A percentile compares a stretch with the other conserved stretches of the same genome.
These are phyloP conservation scores for Allobates femoralis DNA, from an alignment of 2,797 vertebrate species.

Conservation along the genomic window DNA sequence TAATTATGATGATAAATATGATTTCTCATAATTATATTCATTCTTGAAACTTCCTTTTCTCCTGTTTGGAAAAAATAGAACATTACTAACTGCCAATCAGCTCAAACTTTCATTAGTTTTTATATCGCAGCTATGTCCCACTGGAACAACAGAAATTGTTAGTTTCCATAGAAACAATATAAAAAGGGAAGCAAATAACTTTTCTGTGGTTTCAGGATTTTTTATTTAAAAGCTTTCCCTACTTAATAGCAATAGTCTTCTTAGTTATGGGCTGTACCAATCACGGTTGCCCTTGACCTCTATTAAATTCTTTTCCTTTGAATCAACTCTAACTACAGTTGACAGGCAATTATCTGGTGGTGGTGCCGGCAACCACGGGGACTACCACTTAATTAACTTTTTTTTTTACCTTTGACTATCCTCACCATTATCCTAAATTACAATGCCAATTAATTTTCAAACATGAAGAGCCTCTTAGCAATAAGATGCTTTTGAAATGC, in stretches of 20 bases:
- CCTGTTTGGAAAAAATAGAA: slow-evolving; percentile 29
- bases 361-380: slow-evolving; percentile 56
- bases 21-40: slow-evolving; percentile 60
- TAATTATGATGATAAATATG: slow-evolving; percentile 63
- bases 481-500: slow-evolving; percentile 40
- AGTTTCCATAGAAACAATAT: slow-evolving; percentile 46
- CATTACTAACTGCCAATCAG: slow-evolving; percentile 56
- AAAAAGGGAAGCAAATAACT: slow-evolving; percentile 27
- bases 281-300: slow-evolving; percentile 62
- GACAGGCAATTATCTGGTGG: slow-evolving; percentile 63
- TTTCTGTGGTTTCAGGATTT: slow-evolving; percentile 24
- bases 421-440: slow-evolving; percentile 62
- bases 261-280: slow-evolving; percentile 38
- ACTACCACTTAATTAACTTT: slow-evolving; percentile 63
- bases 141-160: slow-evolving; percentile 33
- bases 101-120: slow-evolving; percentile 44
- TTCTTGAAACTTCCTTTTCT: slow-evolving; percentile 62
- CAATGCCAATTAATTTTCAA: slow-evolving; percentile 60
- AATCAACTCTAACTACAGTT: slow-evolving; percentile 61
- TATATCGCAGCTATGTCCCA: slow-evolving; percentile 26
- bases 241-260: slow-evolving; percentile 45
- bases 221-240: neutral
- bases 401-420: slow-evolving; percentile 53
- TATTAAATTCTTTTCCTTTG: slow-evolving; percentile 51
- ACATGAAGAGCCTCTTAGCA: slow-evolving; percentile 49